Base-by-base conservation (phyloP, 2,113 vertebrate genomes). In the Motacilla tschutschensis region DNA sequence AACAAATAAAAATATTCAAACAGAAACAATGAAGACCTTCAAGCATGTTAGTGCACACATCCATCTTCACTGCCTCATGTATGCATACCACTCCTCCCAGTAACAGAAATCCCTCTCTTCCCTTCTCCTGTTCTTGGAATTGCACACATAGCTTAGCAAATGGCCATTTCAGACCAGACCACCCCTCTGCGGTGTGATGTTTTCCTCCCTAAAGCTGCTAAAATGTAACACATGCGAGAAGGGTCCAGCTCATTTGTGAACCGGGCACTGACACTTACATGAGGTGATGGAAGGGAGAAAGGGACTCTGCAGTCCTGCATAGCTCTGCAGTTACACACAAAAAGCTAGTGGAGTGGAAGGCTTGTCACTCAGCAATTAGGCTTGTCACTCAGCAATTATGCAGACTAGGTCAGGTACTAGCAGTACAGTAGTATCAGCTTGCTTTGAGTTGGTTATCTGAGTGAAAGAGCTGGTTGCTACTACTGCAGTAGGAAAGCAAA, bases 381-480 rank as follows among this genome's bases (percentile, higher is more conserved):
- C 19, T n/a, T 60, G 58, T 58, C 33, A 7, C 43, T 22, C 36
- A 29, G 22, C 18, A 40, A 9, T 48, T 51, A 29, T 1, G 4
- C 26, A 48, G 16, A 53, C 4, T 10, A 10, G 6, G 36, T 31
- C n/a, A 63, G 18, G 40, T 47, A 28, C 17, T 9, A 24, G n/a
- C 57, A 57, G 28, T 33, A 44, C 17, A 70, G n/a, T 3, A 67
- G 73, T 12, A 12, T 13, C 70, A 75, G 35, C 20, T 41, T 64
- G 50, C 77, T 78, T 31, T 43, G 19, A 62, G 36, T 31, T 60
- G 14, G 40, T 28, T 51, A 19, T 22, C n/a, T 15, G 44, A 84
- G 55, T 18, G 47, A 18, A 21, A 53, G 51, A 46, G 28, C 6
- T 3, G 0, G 0, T 12, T 47, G 57, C 63, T 72, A 24, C 8